Percentiles rank a stretch among this genome's conserved stretches.
phyloP scores from a whole-genome alignment of 2,888 invertebrate genomes.

The Nemoura dubitans region DNA sequence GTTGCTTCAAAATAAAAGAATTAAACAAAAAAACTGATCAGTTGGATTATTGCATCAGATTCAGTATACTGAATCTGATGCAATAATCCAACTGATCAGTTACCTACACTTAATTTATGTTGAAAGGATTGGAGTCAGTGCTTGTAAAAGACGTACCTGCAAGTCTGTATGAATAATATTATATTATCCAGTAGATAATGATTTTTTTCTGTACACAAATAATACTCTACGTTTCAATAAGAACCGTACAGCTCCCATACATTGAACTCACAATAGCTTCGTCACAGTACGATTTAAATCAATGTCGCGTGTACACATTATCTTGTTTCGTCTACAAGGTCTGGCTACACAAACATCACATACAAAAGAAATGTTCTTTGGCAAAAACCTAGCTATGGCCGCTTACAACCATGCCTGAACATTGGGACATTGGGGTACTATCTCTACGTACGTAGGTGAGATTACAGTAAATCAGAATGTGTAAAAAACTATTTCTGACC shows the following conservation, averaged over 20 bases:
- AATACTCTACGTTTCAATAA: background rate
- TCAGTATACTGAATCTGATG: too few species aligned
- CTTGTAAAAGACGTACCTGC: too few species aligned
- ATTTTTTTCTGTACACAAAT: conserved; percentile 7
- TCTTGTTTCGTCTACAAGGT: background rate
- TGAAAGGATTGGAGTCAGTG: too few species aligned
- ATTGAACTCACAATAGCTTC: background rate
- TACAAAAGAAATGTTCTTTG: conserved; percentile 46
- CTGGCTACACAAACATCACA: conserved; percentile 30
- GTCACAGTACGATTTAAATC: background rate
- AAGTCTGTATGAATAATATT: background rate
- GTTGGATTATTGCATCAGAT: too few species aligned
- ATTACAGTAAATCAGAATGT: background rate
- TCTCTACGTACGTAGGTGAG: background rate
- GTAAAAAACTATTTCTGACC: background rate
- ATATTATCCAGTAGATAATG: background rate
- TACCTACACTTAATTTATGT: too few species aligned
- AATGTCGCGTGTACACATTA: background rate
- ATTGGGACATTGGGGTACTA: background rate
- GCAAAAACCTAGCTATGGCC: conserved; percentile 46
- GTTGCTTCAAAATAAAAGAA: too few species aligned
- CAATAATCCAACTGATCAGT: too few species aligned
- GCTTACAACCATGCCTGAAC: background rate
- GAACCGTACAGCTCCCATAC: background rate
- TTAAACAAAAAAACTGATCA: too few species aligned